Conservation (phyloP, 2,797 vertebrate genomes). For the Acipenser transmontanus region DNA sequence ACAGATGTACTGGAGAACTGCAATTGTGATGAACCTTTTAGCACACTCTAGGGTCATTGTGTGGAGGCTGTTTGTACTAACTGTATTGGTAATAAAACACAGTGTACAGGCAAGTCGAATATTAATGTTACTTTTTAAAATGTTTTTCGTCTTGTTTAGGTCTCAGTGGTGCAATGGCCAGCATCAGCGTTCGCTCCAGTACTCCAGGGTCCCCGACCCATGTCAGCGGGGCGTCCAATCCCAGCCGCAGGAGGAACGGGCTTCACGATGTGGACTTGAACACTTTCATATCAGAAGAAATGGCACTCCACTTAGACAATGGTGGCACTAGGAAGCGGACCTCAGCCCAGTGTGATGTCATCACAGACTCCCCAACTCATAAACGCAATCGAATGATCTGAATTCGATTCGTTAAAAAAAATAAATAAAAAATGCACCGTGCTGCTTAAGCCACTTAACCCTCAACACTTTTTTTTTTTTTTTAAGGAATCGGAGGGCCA, state of each 20-base stretch:
- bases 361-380: constrained; percentile 98
- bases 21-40: no score
- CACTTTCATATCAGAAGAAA: constrained; percentile 99
- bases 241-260: constrained; percentile 90
- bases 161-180: constrained; percentile 95
- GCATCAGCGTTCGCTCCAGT: constrained; percentile 95
- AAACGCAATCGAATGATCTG: constrained; percentile 99
- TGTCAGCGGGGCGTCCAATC: constrained; percentile 83
- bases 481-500: no score
- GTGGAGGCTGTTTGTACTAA: no score
- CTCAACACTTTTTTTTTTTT: constrained; percentile 56
- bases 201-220: constrained; percentile 95
- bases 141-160: constrained; percentile 50
- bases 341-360: constrained; percentile 97
- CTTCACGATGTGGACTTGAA: constrained; percentile 98
- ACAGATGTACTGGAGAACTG: no score
- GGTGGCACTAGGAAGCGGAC: constrained; percentile 94
- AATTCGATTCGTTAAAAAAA: constrained; percentile 47
- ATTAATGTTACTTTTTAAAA: no score
- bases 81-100: no score
- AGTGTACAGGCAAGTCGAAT: no score
- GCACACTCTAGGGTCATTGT: no score
- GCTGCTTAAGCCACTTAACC: constrained; percentile 90
- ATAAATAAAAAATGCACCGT: constrained; percentile 57
- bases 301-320: constrained; percentile 98